Conservation (phyloP, 2,888 invertebrate genomes). For the Entomobrya multifasciata region DNA sequence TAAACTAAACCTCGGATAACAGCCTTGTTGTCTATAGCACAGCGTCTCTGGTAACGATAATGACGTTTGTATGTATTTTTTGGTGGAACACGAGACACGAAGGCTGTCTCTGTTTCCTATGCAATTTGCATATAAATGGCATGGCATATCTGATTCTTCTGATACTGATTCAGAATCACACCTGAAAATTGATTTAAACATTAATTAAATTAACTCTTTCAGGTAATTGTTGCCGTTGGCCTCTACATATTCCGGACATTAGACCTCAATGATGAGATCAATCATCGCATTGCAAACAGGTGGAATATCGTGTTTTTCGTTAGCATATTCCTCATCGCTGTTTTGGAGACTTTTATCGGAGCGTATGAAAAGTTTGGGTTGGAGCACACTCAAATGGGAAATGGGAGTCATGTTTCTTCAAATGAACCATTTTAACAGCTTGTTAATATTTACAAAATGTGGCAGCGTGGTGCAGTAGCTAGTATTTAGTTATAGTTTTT, state of each 20-base stretch:
- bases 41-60: too few relatives aligned
- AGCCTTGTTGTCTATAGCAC: too few relatives aligned
- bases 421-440: constrained; percentile 12
- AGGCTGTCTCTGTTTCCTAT: too few relatives aligned
- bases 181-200: background rate
- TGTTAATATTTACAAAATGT: too few relatives aligned
- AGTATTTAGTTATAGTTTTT: too few relatives aligned
- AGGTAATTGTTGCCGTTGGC: constrained; percentile 74
- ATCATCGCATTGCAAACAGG: constrained; percentile 61
- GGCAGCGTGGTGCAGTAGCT: background rate
- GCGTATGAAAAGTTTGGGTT: constrained; percentile 74
- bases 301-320: constrained; percentile 75
- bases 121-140: too few relatives aligned
- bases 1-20: background rate
- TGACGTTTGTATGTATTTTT: too few relatives aligned
- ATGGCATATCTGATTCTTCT: background rate
- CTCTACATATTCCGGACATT: constrained; percentile 72
- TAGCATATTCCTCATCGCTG: constrained; percentile 59
- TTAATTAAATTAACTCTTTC: background rate
- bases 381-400: constrained; percentile 65
- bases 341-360: constrained; percentile 73
- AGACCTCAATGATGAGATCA: constrained; percentile 70
- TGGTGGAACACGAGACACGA: too few relatives aligned
- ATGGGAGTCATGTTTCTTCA: constrained; percentile 8
- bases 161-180: background rate